Base-by-base conservation (phyloP, 2,113 vertebrate species). In the Megaptera novaeangliae region DNA sequence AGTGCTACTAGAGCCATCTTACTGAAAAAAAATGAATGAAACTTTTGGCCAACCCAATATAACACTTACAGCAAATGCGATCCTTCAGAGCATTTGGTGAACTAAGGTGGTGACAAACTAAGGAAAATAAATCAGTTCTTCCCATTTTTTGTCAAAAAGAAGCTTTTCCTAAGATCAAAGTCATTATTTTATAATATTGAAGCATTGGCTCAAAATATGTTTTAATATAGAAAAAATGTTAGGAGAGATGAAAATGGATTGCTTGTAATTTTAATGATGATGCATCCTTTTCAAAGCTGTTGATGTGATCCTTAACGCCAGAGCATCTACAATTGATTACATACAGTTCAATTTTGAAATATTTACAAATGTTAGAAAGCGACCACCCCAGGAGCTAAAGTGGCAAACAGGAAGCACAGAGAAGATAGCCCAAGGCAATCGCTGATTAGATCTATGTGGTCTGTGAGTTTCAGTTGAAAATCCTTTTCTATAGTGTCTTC, bases 361-460 rank as follows among this genome's bases (percentile, higher is more conserved):
- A 99, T 99, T 99, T 99, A 99, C 99, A 98, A 98, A 98, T 93
- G 96, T 99, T 98, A 99, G 99, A 99, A 99, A 99, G 99, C 98
- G 98, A 97, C 96, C 99, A 99, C 98, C 98, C 66, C 97, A 97
- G 98, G 99, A 99, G 97, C 96, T 98, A 98, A 96, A 97, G 98
- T 96, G 98, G 98, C 99, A 99, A 99, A 99, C 98, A 98, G 98
- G 98, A 98, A 98, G 98, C 98, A 96, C 98, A 64, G 20, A 46
- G 46, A 83, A 98, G 98, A 98, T 98, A 98, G 99, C 99, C 99
- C 88, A 97, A 99, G 99, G 99, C 99, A 98, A 98, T 97, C 97
- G 95, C 97, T 83, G 98, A 98, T 98, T 98, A 99, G 97, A 98
- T 98, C 98, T 99, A 98, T 98, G 99, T 98, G 98, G 99, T 99